phyloP scores from a whole-genome alignment of 2,113 vertebrate species.

The Conger conger region DNA sequence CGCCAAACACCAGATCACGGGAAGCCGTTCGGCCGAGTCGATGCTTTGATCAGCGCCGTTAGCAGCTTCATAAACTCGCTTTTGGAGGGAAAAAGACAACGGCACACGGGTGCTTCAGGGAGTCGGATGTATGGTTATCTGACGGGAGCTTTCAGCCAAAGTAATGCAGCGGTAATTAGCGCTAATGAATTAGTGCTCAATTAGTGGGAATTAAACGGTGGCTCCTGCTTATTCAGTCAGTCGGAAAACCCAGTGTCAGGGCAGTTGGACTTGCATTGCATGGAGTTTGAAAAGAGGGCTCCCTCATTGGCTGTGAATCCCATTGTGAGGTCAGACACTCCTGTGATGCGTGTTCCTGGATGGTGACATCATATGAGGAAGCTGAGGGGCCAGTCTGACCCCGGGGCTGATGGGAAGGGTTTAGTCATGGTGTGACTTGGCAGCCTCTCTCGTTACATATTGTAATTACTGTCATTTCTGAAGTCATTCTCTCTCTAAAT shows the following conservation, averaged over 20 bases:
- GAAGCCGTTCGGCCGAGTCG: background rate
- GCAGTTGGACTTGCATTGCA: no score
- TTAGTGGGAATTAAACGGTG: no score
- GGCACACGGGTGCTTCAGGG: background rate
- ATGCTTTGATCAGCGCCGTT: background rate
- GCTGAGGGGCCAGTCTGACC: background rate
- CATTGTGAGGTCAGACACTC: background rate
- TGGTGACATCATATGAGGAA: background rate
- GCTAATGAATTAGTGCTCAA: no score
- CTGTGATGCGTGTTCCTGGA: background rate
- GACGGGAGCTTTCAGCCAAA: background rate
- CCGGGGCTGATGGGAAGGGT: background rate
- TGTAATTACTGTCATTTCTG: no score
- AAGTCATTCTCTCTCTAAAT: no score
- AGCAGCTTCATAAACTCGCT: background rate
- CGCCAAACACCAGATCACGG: conserved; percentile 8
- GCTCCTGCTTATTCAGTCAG: no score
- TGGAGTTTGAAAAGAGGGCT: background rate
- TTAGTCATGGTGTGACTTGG: background rate
- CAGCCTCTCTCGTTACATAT: background rate
- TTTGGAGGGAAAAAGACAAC: background rate
- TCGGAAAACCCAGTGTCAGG: no score
- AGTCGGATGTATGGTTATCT: background rate
- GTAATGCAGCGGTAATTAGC: no score
- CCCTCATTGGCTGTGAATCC: background rate